Base-by-base conservation (phyloP, 2,113 vertebrate species). In the Uria aalge region DNA sequence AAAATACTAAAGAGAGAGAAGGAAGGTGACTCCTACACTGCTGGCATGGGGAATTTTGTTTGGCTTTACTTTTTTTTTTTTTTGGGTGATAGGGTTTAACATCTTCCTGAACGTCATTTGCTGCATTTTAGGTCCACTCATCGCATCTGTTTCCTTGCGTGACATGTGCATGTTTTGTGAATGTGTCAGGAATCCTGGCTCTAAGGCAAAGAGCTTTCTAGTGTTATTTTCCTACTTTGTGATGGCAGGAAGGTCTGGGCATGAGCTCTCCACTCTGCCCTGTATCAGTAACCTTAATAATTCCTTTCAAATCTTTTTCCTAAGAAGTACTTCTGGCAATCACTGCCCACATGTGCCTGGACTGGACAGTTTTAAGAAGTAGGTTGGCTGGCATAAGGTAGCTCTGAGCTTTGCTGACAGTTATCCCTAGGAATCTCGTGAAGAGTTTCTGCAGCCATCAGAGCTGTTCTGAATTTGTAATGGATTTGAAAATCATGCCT, bases 381-480 rank as follows among this genome's bases (percentile, higher is more conserved):
- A 66, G 66, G n/a, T 29, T 86, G 62, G 27, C 24, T 59, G 59
- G 83, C 83, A 86, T 48, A 69, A 95, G 79, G 86, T 80, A 45
- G 12, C 27, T 77, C 40, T 88, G 75, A 62, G 75, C 72, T 76
- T 77, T 92, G 43, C 71, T 94, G 69, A 64, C 62, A 45, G 30
- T 67, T 92, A 85, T 87, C 82, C 85, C 36, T 53, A 48, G 32
- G 47, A 94, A 67, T 11, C 6, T 14, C n/a, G 3, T 55, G 92
- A 86, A 83, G 50, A 48, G 26, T 76, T 92, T 85, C 92, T 88
- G 52, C 73, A 86, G 62, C 67, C 56, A 75, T 43, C 19, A 74
- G 64, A 91, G 52, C 29, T 77, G 30, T 41, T 84, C 47, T 56
- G 73, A 87, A 87, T 94, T 78, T 89, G 30, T 87, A 74, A 83